These are phyloP conservation scores for Cataglyphis altisquamis DNA, from an alignment of 2,888 invertebrate genomes.

Conservation along the genomic window DNA sequence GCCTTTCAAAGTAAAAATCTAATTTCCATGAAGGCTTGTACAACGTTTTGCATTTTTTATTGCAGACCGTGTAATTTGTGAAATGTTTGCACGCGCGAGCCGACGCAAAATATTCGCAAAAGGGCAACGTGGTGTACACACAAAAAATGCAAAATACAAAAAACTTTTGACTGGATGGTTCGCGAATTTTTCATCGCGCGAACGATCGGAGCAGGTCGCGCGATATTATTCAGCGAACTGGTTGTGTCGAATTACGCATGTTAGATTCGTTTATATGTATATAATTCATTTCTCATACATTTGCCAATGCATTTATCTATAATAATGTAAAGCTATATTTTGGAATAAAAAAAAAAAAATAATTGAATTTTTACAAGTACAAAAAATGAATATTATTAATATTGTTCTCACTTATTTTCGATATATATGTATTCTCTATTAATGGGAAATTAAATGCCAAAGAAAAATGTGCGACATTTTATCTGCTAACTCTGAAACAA, in stretches of 20 bases:
- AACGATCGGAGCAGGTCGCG: slow-evolving; percentile 33
- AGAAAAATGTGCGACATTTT: not conserved
- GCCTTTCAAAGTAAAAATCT: slow-evolving; percentile 55
- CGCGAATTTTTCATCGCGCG: slow-evolving; percentile 48
- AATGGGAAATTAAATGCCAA: not conserved
- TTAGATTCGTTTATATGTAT: slow-evolving; percentile 27
- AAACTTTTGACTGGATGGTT: slow-evolving; percentile 51
- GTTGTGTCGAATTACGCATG: slow-evolving; percentile 41
- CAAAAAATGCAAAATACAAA: slow-evolving; percentile 53
- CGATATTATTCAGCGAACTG: slow-evolving; percentile 48
- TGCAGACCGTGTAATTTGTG: slow-evolving; percentile 54
- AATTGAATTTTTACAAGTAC: slow-evolving; percentile 26
- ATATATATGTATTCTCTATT: too few species aligned
- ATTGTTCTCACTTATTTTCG: not conserved
- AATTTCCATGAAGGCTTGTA: slow-evolving; percentile 51
- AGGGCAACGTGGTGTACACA: slow-evolving; percentile 34
- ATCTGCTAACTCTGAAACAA: not conserved
- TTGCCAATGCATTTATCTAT: slow-evolving; percentile 9
- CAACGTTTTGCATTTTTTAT: slow-evolving; percentile 56
- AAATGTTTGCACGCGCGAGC: slow-evolving; percentile 53
- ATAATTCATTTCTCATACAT: slow-evolving; percentile 39
- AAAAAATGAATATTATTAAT: slow-evolving; percentile 7
- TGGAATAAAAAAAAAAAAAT: not conserved
- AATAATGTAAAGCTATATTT: not conserved
- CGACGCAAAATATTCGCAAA: slow-evolving; percentile 50